Percentiles rank a stretch among this genome's conserved stretches.
phyloP scores from a whole-genome alignment of 2,113 vertebrate genomes.

The Geothlypis trichas region DNA sequence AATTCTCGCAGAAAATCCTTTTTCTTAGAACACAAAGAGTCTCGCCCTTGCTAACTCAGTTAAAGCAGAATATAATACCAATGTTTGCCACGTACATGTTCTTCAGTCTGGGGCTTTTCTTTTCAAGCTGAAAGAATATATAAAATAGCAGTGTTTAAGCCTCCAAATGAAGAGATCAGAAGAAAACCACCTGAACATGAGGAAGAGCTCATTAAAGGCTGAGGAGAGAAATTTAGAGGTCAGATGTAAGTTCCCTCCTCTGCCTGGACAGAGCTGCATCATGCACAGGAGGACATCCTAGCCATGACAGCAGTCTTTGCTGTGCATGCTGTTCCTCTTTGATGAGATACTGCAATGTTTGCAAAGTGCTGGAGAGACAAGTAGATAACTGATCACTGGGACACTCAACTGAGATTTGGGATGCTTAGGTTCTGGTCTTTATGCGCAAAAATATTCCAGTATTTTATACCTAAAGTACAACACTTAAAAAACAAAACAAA shows the following conservation, averaged over 20 bases:
- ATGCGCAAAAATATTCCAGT: neutral
- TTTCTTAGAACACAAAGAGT: neutral
- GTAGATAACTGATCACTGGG: neutral
- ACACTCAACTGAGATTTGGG: neutral
- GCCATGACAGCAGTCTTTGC: neutral
- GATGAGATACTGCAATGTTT: neutral
- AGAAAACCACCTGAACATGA: neutral
- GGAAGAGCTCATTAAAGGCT: neutral
- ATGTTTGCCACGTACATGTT: accelerated
- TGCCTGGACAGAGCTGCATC: neutral
- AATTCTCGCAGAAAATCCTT: neutral
- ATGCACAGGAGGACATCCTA: neutral
- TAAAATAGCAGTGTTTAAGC: neutral
- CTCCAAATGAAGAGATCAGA: neutral
- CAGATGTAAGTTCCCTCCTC: neutral
- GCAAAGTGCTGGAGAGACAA: neutral
- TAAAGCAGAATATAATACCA: neutral
- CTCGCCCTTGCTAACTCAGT: neutral
- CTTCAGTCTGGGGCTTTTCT: neutral
- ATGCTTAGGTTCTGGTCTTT: neutral
- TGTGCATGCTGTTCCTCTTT: neutral
- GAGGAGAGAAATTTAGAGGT: neutral
- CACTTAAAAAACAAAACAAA: no score
- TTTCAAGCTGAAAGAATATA: neutral
- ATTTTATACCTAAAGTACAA: neutral